phyloP scores from a whole-genome alignment of 2,888 invertebrate genomes.

The Campaea margaritaria region DNA sequence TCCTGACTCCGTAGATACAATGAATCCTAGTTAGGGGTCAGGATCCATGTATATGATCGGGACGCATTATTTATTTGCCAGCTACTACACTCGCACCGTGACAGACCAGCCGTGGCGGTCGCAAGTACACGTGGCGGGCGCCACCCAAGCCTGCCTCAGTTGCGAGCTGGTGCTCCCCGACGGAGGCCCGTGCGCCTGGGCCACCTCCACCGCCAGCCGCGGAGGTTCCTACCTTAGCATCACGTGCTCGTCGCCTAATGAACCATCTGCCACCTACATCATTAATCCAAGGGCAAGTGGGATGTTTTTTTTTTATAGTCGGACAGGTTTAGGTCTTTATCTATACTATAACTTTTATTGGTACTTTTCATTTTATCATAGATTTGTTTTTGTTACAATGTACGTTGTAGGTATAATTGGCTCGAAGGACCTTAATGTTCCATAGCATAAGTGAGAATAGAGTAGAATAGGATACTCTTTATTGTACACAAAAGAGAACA shows the following conservation, averaged over 20 bases:
- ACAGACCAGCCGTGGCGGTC: slow-evolving; percentile 87
- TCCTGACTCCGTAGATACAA: too few relatives aligned
- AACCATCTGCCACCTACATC: slow-evolving; percentile 85
- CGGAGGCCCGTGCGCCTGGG: slow-evolving; percentile 86
- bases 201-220: slow-evolving; percentile 86
- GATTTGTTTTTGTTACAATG: too few relatives aligned
- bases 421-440: too few relatives aligned
- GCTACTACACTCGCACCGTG: slow-evolving; percentile 90
- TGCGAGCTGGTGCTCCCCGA: slow-evolving; percentile 79
- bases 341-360: too few relatives aligned
- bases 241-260: slow-evolving; percentile 89
- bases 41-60: too few relatives aligned
- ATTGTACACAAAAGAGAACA: too few relatives aligned
- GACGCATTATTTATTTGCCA: slow-evolving; percentile 53
- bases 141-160: slow-evolving; percentile 49
- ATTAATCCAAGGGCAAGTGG: slow-evolving; percentile 71
- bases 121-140: slow-evolving; percentile 88
- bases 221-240: slow-evolving; percentile 88
- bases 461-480: too few relatives aligned
- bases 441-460: too few relatives aligned
- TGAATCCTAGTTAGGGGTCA: too few relatives aligned
- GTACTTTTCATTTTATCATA: too few relatives aligned
- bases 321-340: too few relatives aligned
- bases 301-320: not conserved
- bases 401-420: too few relatives aligned